Evolutionary conservation across 2,888 invertebrate genomes (phyloP), one percentile per base, ranked within the genome.

Genomic region (Halocaridina rubra): DNA sequence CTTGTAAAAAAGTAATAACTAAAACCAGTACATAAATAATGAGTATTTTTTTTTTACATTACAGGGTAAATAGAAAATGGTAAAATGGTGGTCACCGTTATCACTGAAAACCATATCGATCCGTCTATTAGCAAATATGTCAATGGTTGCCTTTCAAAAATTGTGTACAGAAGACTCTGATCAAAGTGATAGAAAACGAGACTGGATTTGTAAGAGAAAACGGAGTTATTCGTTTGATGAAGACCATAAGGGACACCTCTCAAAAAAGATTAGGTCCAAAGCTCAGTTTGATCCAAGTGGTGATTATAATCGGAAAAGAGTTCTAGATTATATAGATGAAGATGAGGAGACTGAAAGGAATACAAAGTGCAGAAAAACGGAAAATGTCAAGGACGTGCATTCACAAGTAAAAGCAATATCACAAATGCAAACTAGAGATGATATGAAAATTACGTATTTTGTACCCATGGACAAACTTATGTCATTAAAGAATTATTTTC

Each of bases 191-290:
- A n/a, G n/a, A n/a, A n/a, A n/a, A n/a, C n/a, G n/a, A n/a, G n/a
- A n/a, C n/a, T n/a, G n/a, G n/a, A n/a, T n/a, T n/a, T n/a, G n/a
- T 67, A 69, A 69, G 67, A 76, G 76, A 81, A 76, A 76, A 76
- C 75, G 76, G 0, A 64, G 61, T 53, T 27, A 32, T 32, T 81
- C 69, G 5, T 76, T 67, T 53, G 67, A 24, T n/a, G 32, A 29
- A 13, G 61, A 61, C 2, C 27, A 59, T 8, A 27, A 46, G 46
- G 46, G 46, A 33, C 3, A n/a, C 19, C 53, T 39, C 8, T 10
- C 33, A 1, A 67, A 78, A 27, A 78, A n/a, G 29, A 29, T 29
- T 10, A 67, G 32, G 22, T 10, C 19, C 5, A 5, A n/a, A 1
- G 69, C 10, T n/a, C 5, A 19, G 3, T 16, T 19, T 19, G 10